A percentile compares a stretch with the other conserved stretches of the same genome.
phyloP scores from a whole-genome alignment of 2,797 vertebrate genomes.

The Taenioides sp. region DNA sequence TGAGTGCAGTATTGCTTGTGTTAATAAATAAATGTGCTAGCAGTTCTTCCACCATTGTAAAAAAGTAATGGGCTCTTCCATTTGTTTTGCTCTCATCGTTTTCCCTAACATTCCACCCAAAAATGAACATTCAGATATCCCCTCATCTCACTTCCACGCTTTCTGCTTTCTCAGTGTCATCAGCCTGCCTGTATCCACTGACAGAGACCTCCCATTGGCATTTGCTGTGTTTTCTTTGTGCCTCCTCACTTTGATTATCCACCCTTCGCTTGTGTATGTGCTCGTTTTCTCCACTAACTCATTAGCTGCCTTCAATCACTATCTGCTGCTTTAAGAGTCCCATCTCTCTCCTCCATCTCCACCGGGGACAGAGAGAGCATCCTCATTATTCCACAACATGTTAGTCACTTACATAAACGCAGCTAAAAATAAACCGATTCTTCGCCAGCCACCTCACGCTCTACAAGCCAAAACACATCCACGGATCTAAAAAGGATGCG shows the following conservation, averaged over 20 bases:
- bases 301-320: slow-evolving; percentile 73
- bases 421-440: slow-evolving; percentile 74
- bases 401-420: slow-evolving; percentile 77
- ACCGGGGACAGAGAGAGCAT: slow-evolving; percentile 64
- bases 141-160: slow-evolving; percentile 47
- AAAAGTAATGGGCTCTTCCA: slow-evolving; percentile 71
- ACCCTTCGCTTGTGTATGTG: slow-evolving; percentile 33
- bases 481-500: slow-evolving; percentile 47
- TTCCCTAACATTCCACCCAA: neutral
- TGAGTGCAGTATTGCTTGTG: neutral
- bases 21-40: neutral
- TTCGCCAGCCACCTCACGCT: slow-evolving; percentile 60
- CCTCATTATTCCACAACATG: slow-evolving; percentile 79
- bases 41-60: slow-evolving; percentile 27
- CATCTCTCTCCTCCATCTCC: slow-evolving; percentile 61
- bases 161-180: slow-evolving; percentile 33
- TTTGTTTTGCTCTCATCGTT: slow-evolving; percentile 41
- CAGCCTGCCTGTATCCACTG: slow-evolving; percentile 37
- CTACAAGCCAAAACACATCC: slow-evolving; percentile 52
- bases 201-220: slow-evolving; percentile 48
- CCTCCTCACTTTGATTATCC: slow-evolving; percentile 61
- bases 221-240: slow-evolving; percentile 54
- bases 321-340: slow-evolving; percentile 60
- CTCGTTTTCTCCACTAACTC: slow-evolving; percentile 55
- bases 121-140: slow-evolving; percentile 27